A percentile compares a stretch with the other conserved stretches of the same genome.
Conservation (phyloP, 2,888 invertebrate species). For the Sepiola atlantica region DNA sequence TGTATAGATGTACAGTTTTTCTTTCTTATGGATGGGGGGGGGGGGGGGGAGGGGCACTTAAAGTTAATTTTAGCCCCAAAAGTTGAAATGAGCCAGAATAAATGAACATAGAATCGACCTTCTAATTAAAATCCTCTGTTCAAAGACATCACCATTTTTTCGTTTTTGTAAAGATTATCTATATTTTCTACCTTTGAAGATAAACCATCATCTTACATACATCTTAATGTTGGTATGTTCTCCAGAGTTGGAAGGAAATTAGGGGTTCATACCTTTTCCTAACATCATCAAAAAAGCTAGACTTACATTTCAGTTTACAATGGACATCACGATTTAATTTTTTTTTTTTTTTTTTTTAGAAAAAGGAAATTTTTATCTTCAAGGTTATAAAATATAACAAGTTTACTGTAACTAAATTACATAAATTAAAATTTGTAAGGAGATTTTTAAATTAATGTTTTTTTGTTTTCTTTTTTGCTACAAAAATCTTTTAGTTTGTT, state of each 20-base stretch:
- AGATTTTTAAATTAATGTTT: not conserved
- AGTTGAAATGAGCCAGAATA: not conserved
- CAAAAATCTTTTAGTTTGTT: not conserved
- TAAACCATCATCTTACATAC: not conserved
- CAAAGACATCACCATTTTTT: not conserved
- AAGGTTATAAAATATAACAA: not conserved
- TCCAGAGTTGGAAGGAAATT: no score
- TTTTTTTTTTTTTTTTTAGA: not conserved
- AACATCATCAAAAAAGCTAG: not conserved
- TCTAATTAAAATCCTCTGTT: not conserved
- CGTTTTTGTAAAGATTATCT: not conserved
- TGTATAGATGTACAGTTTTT: not conserved
- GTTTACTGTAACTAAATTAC: not conserved
- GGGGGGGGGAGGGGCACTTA: no score
- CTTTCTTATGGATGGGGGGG: not conserved
- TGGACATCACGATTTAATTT: not conserved
- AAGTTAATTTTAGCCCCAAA: not conserved
- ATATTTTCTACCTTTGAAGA: not conserved
- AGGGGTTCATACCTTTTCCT: no score
- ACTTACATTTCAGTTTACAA: not conserved
- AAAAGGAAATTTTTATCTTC: not conserved
- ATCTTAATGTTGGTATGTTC: not conserved
- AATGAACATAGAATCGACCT: not conserved
- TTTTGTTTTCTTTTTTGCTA: not conserved
- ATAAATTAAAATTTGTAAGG: not conserved